Evolutionary conservation across 64 coral and sea anemone species (phyloP).

Genomic region (Pachyseris speciosa): DNA sequence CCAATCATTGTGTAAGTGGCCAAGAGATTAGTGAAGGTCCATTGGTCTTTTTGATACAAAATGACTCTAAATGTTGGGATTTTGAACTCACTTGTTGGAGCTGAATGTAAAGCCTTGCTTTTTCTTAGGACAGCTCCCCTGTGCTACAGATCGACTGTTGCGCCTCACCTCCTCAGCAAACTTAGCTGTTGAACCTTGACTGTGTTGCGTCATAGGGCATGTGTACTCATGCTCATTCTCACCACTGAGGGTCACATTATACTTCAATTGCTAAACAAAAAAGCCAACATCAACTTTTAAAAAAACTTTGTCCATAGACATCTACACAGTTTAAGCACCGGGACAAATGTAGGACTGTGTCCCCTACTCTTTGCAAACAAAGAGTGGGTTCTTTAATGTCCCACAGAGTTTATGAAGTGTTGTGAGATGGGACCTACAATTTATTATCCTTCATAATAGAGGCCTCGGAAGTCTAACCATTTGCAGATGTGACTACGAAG

Average conservation of each 20-base stretch:
- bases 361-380: too few species aligned
- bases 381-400: too few species aligned
- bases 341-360: too few species aligned
- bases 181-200: conserved; percentile 67
- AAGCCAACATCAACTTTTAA: too few species aligned
- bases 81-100: conserved; percentile 67
- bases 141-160: conserved; percentile 56
- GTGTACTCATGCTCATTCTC: conserved; percentile 96
- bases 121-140: conserved; percentile 87
- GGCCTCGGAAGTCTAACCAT: too few species aligned
- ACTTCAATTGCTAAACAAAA: conserved; percentile 77
- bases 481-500: too few species aligned
- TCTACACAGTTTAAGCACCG: too few species aligned
- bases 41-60: neutral
- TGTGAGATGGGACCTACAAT: too few species aligned
- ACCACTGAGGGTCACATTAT: conserved; percentile 77
- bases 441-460: too few species aligned
- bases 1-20: too few species aligned
- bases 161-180: conserved; percentile 90
- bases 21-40: neutral
- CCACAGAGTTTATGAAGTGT: too few species aligned
- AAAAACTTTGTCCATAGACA: too few species aligned
- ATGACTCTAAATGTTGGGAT: neutral
- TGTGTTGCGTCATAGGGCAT: conserved; percentile 79
- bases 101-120: conserved; percentile 70